Evolutionary conservation across 1,140 invertebrate species (phyloP).

Genomic region (Solenopsis invicta): DNA sequence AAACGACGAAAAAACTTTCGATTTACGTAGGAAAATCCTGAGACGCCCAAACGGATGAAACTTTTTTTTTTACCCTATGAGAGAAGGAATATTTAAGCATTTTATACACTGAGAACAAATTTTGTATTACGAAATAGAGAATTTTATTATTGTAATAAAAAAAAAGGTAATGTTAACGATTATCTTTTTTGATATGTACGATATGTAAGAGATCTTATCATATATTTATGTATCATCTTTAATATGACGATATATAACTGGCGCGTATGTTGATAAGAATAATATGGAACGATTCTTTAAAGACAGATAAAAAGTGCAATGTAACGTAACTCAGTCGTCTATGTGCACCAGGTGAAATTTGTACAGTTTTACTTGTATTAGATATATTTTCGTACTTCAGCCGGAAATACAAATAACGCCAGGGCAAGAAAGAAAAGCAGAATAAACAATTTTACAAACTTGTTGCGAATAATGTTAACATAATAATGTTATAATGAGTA

Average conservation of each 20-base stretch:
- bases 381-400: not conserved
- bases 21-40: not conserved
- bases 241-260: not conserved
- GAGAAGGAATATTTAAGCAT: not conserved
- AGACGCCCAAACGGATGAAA: not conserved
- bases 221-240: conserved; percentile 1
- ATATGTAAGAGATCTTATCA: conserved; percentile 18
- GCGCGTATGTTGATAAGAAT: conserved; percentile 1
- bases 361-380: conserved; percentile 17
- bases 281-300: not conserved
- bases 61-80: not conserved
- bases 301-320: conserved; percentile 45
- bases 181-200: conserved; percentile 22
- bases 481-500: conserved; percentile 2
- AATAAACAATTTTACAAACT: conserved; percentile 17
- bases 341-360: not conserved
- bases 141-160: conserved; percentile 16
- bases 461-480: conserved; percentile 8
- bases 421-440: not conserved
- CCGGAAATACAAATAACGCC: not conserved
- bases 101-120: not conserved
- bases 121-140: conserved; percentile 35
- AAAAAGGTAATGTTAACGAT: not conserved
- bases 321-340: conserved; percentile 18
- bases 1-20: not conserved